phyloP scores from a whole-genome alignment of 2,113 vertebrate species.

The Thymallus thymallus region DNA sequence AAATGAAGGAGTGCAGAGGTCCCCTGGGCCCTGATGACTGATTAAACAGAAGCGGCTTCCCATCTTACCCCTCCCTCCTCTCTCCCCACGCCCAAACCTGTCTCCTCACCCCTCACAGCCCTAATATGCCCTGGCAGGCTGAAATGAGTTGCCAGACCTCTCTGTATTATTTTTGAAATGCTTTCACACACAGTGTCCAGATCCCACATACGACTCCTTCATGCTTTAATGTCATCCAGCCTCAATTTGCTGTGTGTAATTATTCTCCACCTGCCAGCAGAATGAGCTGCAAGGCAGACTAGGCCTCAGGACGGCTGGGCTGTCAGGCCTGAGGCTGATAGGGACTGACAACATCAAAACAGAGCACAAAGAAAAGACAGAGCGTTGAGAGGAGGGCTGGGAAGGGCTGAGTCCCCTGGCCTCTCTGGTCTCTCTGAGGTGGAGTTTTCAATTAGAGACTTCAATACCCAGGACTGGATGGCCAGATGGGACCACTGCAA shows the following conservation, averaged over 20 bases:
- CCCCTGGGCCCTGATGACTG: slow-evolving; percentile 93
- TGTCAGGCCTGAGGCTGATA: slow-evolving; percentile 87
- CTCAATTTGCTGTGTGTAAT: slow-evolving; percentile 99
- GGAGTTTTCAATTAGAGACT: slow-evolving; percentile 80
- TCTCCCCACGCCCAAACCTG: slow-evolving; percentile 80
- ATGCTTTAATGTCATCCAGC: slow-evolving; percentile 92
- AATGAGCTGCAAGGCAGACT: slow-evolving; percentile 92
- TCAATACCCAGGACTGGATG: slow-evolving; percentile 70
- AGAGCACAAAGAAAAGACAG: slow-evolving; percentile 71
- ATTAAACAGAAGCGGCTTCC: slow-evolving; percentile 95
- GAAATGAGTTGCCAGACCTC: slow-evolving; percentile 94
- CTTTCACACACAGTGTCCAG: slow-evolving; percentile 96
- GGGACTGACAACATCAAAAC: slow-evolving; percentile 96
- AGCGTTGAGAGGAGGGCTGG: slow-evolving; percentile 56
- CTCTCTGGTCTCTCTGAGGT: slow-evolving; percentile 74
- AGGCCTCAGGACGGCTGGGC: slow-evolving; percentile 85
- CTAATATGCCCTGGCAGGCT: slow-evolving; percentile 97
- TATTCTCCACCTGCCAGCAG: slow-evolving; percentile 99
- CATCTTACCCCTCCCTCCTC: slow-evolving; percentile 71
- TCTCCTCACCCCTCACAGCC: slow-evolving; percentile 87
- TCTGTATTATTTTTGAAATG: slow-evolving; percentile 99
- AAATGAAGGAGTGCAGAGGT: slow-evolving; percentile 73
- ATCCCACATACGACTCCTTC: slow-evolving; percentile 90
- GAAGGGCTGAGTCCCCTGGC: slow-evolving; percentile 72
- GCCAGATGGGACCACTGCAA: slow-evolving; percentile 73